Evolutionary conservation across 2,888 invertebrate species (phyloP), one percentile per base, ranked within the genome.

Genomic region (Bembecia ichneumoniformis): DNA sequence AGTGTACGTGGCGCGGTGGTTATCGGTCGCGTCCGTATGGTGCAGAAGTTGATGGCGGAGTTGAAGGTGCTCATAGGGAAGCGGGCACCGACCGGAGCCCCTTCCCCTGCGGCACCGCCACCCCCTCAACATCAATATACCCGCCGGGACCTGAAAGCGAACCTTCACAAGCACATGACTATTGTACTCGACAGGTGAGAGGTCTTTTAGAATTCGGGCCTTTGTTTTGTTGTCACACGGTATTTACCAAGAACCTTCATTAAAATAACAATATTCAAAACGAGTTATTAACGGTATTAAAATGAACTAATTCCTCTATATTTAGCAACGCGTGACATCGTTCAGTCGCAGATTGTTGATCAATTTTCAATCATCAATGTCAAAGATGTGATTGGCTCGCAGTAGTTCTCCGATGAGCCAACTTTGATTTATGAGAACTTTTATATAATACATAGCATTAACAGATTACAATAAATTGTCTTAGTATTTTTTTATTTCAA

Each of bases 181-280:
- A 87, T 86, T 57, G 88, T 88, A 57, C 71, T 87, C 57, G 87
- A 87, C 86, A 87, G 87, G 87, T 87, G 73, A 83, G 82, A 77
- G 55, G 52, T 15, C 11, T 16, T 17, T 11, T 11, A 11, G 15
- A 16, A 16, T 44, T 44, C 16, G 44, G 13, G 44, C 13, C 13
- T 44, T 44, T 44, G 44, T 44, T 44, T 44, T 44, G 9, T 14
- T 17, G 44, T 14, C 17, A 10, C 14, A n/a, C 14, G 5, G 40
- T 40, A 40, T 40, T 40, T 40, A 40, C 40, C 40, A 40, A 13
- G 14, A 13, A 40, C 11, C 14, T 14, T 5, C 11, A 40, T 40
- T 40, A 9, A 9, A 28, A 28, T 28, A 9, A 28, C 28, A 28
- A 9, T 28, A 28, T 28, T 28, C 7, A 28, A 28, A 28, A 28